These are phyloP conservation scores for Aramus guarauna DNA, from an alignment of 2,113 vertebrate species.

Conservation along the genomic window DNA sequence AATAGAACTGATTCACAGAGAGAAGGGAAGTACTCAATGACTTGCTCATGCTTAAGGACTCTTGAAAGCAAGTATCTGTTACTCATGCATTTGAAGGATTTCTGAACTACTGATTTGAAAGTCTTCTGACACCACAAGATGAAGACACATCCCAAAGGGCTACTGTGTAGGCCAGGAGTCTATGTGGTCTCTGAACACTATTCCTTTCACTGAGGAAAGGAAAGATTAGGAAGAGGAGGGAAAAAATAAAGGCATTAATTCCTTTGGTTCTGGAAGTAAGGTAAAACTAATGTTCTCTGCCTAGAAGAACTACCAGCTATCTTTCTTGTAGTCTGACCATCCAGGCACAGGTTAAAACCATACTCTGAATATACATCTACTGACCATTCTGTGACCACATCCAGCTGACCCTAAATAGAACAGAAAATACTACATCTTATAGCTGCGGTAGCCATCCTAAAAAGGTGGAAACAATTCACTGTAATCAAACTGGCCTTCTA, in stretches of 20 bases:
- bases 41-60: constrained; percentile 27
- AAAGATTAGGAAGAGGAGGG: background rate
- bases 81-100: background rate
- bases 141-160: background rate
- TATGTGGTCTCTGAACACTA: background rate
- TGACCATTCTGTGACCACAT: background rate
- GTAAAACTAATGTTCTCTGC: background rate
- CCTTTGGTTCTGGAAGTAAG: background rate
- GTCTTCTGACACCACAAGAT: background rate
- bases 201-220: background rate
- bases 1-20: background rate
- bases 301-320: background rate
- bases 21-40: constrained; percentile 19
- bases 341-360: background rate
- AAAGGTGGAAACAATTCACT: background rate
- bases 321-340: background rate
- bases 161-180: background rate
- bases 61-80: constrained; percentile 37
- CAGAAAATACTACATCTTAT: background rate
- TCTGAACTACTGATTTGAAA: background rate
- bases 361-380: background rate
- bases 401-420: background rate
- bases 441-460: too few relatives aligned
- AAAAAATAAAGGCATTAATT: background rate
- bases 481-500: background rate